A percentile compares a stretch with the other conserved stretches of the same genome.
phyloP scores from a whole-genome alignment of 1,140 invertebrate species.

The Cyclina sinensis region DNA sequence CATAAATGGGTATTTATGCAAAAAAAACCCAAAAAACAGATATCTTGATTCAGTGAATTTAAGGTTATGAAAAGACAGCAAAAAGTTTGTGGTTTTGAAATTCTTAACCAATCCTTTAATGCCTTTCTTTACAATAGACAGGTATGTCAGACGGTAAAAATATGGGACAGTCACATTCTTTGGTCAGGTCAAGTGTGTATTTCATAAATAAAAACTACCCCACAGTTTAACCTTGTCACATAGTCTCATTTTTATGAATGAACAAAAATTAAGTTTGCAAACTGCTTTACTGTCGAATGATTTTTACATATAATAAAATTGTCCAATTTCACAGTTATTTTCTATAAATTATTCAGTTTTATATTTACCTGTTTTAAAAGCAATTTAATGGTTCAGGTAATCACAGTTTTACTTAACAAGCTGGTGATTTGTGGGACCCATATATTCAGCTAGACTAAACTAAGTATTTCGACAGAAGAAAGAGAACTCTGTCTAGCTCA shows the following conservation, averaged over 20 bases:
- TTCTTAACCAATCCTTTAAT: background rate
- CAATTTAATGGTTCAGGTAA: background rate
- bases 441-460: background rate
- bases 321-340: background rate
- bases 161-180: conserved; percentile 9
- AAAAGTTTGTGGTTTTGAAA: too few relatives aligned
- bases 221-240: background rate
- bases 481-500: background rate
- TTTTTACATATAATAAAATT: conserved; percentile 15
- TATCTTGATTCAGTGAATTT: too few relatives aligned
- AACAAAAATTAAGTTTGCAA: background rate
- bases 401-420: background rate
- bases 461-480: background rate
- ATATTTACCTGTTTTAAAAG: background rate
- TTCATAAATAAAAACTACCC: background rate
- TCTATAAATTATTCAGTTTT: background rate
- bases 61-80: too few relatives aligned
- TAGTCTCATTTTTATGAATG: conserved; percentile 20
- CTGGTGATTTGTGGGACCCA: background rate
- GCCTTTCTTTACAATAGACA: background rate
- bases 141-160: too few relatives aligned
- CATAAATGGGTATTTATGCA: too few relatives aligned
- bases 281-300: background rate
- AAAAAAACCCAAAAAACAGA: too few relatives aligned
- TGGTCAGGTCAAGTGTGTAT: conserved; percentile 16